These are phyloP conservation scores for Oophaga sylvatica DNA, from an alignment of 2,797 vertebrate species.

Conservation along the genomic window DNA sequence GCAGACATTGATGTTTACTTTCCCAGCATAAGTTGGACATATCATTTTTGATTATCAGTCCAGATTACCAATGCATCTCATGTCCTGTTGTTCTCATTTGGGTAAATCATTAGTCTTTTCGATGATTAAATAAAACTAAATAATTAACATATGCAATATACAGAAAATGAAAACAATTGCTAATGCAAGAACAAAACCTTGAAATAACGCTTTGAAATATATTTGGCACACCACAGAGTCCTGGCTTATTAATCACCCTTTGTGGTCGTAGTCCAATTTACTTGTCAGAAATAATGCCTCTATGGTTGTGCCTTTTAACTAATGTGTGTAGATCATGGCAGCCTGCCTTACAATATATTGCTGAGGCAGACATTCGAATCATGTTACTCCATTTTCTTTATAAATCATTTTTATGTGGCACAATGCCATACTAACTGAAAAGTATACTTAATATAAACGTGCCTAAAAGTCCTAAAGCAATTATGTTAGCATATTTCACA, in stretches of 20 bases:
- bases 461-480: constrained; percentile 57
- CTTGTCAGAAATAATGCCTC: constrained; percentile 62
- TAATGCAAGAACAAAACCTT: constrained; percentile 46
- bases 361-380: constrained; percentile 60
- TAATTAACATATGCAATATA: constrained; percentile 51
- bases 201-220: constrained; percentile 59
- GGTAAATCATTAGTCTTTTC: constrained; percentile 17
- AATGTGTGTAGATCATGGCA: constrained; percentile 62
- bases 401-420: constrained; percentile 63
- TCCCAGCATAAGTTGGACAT: neutral
- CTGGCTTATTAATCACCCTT: constrained; percentile 61
- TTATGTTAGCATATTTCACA: constrained; percentile 60
- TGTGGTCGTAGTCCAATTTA: constrained; percentile 63
- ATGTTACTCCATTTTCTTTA: constrained; percentile 61
- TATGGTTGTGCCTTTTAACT: constrained; percentile 61
- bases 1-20: neutral
- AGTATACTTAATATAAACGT: constrained; percentile 60
- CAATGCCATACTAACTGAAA: constrained; percentile 60
- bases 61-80: constrained; percentile 29
- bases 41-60: neutral
- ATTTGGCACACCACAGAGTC: constrained; percentile 54
- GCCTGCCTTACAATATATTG: constrained; percentile 59
- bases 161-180: constrained; percentile 46
- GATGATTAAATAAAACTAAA: constrained; percentile 41
- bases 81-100: constrained; percentile 30